Evolutionary conservation across 1,140 invertebrate genomes (phyloP), one percentile per base, ranked within the genome.

Genomic region (Brachionus paranguensis): DNA sequence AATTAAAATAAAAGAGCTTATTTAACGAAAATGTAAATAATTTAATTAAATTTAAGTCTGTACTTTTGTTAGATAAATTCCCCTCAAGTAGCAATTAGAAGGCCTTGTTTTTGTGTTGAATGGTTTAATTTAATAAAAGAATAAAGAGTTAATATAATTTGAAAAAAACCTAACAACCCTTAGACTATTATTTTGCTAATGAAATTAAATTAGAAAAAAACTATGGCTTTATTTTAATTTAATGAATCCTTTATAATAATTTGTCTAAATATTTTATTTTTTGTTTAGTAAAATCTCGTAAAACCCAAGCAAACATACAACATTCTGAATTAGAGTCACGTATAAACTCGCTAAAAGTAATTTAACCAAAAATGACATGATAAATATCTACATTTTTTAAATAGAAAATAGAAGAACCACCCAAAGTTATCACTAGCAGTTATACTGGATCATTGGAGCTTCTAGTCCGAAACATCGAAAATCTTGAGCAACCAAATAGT

Each of bases 251-350:
- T 60, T 20, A 20, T 20, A 24, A 43, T 41, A 76, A 76, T 27
- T 50, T 76, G 20, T n/a, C 27, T 76, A 27, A 24, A 50, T 37
- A 24, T 50, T 76, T 14, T 20, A 43, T 41, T 74, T 76, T 60
- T 81, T 81, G 17, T 60, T 24, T 45, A 81, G 78, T 81, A 20
- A 81, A 81, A 81, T 60, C 78, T 41, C 78, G 78, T 68, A 81
- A 81, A 81, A 81, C 78, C 24, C 37, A 12, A 64, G 20, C 37
- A 20, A 60, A 64, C 41, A 41, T 81, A 68, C 53, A 81, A 20
- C 78, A 81, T 64, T 60, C 78, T 17, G 78, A 81, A 27, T 37
- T 81, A 14, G 78, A 81, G 53, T 81, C 78, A 4, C 33, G 78
- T n/a, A 45, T 81, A 43, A 81, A 81, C 33, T 64, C 8, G 7